Evolutionary conservation across 2,113 vertebrate species (phyloP).

Genomic region (Falcunculus frontatus): DNA sequence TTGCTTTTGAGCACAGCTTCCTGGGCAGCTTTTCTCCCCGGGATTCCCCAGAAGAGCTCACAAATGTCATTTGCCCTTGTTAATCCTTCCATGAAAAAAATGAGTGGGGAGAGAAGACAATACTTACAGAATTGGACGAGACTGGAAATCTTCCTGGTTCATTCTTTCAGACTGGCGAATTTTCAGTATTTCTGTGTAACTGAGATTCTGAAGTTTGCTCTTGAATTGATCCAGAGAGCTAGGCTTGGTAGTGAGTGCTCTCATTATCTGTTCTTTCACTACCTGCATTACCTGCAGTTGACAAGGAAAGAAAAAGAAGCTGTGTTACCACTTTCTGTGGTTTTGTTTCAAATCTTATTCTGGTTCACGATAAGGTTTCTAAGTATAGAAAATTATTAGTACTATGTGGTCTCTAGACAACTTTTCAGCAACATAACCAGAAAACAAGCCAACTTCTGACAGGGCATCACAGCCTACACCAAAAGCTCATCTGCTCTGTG

Average conservation of each 20-base stretch:
- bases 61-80: background rate
- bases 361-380: background rate
- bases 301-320: constrained; percentile 29
- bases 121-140: constrained; percentile 95
- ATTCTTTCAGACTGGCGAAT: constrained; percentile 99
- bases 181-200: constrained; percentile 99
- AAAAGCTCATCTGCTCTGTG: background rate
- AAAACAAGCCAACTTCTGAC: background rate
- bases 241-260: constrained; percentile 96
- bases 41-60: background rate
- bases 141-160: constrained; percentile 99
- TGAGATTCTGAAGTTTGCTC: constrained; percentile 97
- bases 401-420: background rate
- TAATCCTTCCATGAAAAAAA: background rate
- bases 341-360: background rate
- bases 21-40: background rate
- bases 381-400: background rate
- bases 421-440: background rate
- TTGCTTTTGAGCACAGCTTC: background rate
- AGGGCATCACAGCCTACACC: background rate
- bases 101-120: background rate
- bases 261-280: constrained; percentile 98
- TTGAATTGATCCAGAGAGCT: constrained; percentile 99
- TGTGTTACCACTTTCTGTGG: background rate
- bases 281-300: constrained; percentile 94